These are phyloP conservation scores for Acanthurus leucopareius DNA, from an alignment of 2,797 vertebrate species.

Conservation along the genomic window DNA sequence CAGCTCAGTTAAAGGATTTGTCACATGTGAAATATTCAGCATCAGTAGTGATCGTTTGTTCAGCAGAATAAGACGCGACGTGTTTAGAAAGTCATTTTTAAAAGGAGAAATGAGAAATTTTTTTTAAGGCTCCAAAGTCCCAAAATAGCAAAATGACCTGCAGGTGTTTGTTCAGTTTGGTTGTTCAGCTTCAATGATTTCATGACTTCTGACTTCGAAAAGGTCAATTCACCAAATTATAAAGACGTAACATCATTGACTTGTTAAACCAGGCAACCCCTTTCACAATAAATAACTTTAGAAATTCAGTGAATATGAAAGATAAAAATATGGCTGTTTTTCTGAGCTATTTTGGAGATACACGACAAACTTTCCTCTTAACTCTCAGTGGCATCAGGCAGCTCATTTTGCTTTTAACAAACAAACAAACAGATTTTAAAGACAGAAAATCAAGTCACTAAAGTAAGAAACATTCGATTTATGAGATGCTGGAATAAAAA, in stretches of 20 bases:
- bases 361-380: too few relatives aligned
- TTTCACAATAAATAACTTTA: too few relatives aligned
- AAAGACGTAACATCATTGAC: too few relatives aligned
- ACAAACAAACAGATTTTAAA: too few relatives aligned
- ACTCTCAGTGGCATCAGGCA: too few relatives aligned
- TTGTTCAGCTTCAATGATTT: neutral
- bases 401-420: too few relatives aligned
- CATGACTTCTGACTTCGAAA: neutral
- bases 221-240: neutral
- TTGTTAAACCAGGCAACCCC: neutral
- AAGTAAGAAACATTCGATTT: too few relatives aligned
- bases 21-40: neutral
- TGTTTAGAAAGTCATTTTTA: neutral
- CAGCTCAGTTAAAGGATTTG: neutral
- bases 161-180: constrained; percentile 12
- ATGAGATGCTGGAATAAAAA: too few relatives aligned
- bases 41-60: neutral
- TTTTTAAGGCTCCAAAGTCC: constrained; percentile 24
- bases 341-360: too few relatives aligned
- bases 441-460: too few relatives aligned
- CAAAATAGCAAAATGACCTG: neutral
- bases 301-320: too few relatives aligned
- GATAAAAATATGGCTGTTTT: too few relatives aligned
- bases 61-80: neutral
- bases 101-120: constrained; percentile 23